Percentiles rank a stretch among this genome's conserved stretches.
These are phyloP conservation scores for Xanthostigma xanthostigma DNA, from an alignment of 2,888 invertebrate species.

Conservation along the genomic window DNA sequence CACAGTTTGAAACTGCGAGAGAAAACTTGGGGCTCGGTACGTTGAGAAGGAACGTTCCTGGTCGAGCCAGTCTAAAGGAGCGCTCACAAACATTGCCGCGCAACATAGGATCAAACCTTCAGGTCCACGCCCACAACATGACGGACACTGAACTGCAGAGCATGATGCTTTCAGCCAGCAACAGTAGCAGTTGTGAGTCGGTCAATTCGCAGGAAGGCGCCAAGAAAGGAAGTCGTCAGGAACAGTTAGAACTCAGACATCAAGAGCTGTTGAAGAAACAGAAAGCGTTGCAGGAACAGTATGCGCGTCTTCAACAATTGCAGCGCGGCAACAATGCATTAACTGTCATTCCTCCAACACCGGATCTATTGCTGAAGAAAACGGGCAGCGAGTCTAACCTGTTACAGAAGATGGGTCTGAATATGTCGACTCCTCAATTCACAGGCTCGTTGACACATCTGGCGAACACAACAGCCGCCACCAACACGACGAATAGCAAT, in stretches of 20 bases:
- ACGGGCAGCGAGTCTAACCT: constrained; percentile 81
- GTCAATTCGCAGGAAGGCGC: constrained; percentile 58
- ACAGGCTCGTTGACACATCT: constrained; percentile 49
- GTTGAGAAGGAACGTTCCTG: constrained; percentile 23
- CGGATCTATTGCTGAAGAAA: constrained; percentile 54
- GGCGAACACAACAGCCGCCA: constrained; percentile 26
- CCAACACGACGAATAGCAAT: constrained; percentile 18
- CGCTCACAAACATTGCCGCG: constrained; percentile 28
- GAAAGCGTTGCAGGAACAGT: constrained; percentile 79
- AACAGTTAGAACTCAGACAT: constrained; percentile 72
- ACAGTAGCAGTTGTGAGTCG: constrained; percentile 61
- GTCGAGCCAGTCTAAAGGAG: constrained; percentile 8
- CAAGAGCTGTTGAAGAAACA: constrained; percentile 80
- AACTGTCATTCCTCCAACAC: constrained; percentile 44
- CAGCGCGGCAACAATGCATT: constrained; percentile 59
- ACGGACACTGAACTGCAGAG: constrained; percentile 16
- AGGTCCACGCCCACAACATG: constrained; percentile 19
- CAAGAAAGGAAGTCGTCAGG: constrained; percentile 43
- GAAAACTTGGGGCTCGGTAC: constrained; percentile 30
- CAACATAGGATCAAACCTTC: constrained; percentile 27
- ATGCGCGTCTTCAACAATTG: constrained; percentile 74
- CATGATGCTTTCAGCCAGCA: constrained; percentile 37
- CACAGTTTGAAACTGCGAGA: constrained; percentile 27
- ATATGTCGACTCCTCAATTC: constrained; percentile 35
- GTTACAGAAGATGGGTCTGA: constrained; percentile 66